phyloP scores from a whole-genome alignment of 2,113 vertebrate genomes.

The Myiagra hebetior region DNA sequence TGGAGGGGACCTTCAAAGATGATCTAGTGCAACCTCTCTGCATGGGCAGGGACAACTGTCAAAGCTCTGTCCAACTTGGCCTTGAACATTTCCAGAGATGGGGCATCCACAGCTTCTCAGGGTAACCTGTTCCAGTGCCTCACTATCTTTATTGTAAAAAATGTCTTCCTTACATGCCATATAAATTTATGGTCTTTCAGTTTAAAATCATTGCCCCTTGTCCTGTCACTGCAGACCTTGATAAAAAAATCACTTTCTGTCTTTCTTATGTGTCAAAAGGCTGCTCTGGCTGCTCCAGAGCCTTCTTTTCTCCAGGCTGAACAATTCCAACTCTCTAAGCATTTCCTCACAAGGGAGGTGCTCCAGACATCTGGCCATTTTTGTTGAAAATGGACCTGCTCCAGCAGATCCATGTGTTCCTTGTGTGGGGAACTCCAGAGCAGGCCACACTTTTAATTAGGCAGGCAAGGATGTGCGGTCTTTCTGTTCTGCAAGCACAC shows the following conservation, averaged over 20 bases:
- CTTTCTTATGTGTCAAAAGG: background rate
- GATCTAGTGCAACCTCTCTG: background rate
- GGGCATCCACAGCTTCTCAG: background rate
- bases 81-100: background rate
- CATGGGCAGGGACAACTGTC: background rate
- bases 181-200: background rate
- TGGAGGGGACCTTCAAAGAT: background rate
- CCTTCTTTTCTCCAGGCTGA: background rate
- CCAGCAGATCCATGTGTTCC: background rate
- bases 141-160: background rate
- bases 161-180: background rate
- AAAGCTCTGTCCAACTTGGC: rapidly evolving
- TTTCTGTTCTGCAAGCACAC: background rate
- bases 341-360: background rate
- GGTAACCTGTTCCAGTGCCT: background rate
- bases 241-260: background rate
- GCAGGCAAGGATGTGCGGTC: rapidly evolving
- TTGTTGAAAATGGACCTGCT: background rate
- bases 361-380: background rate
- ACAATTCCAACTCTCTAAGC: background rate
- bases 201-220: background rate
- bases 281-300: background rate
- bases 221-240: background rate
- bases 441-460: background rate
- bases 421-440: background rate